phyloP scores from a whole-genome alignment of 2,888 invertebrate species.

The Nycteola revayana region DNA sequence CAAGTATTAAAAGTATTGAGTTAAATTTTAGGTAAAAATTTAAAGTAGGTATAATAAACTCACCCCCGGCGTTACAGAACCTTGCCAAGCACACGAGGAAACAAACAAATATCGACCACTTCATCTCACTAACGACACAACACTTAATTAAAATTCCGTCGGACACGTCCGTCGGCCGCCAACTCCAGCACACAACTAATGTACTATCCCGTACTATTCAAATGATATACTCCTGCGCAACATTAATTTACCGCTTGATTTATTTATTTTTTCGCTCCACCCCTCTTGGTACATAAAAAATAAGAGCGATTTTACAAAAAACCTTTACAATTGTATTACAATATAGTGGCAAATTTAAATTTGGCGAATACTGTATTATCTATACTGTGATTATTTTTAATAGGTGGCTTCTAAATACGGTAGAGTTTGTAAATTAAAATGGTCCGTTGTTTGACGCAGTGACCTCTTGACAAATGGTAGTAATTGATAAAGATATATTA shows the following conservation, averaged over 20 bases:
- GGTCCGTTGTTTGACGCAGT: constrained; percentile 30
- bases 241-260: constrained; percentile 43
- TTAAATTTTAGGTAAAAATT: too few species aligned
- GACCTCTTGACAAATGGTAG: constrained; percentile 34
- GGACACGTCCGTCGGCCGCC: constrained; percentile 46
- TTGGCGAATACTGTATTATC: constrained; percentile 26
- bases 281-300: constrained; percentile 13
- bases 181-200: constrained; percentile 56
- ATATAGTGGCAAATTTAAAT: constrained; percentile 20
- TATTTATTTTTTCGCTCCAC: constrained; percentile 35
- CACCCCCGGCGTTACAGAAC: constrained; percentile 55
- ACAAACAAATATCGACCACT: constrained; percentile 59
- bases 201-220: constrained; percentile 44
- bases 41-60: constrained; percentile 33
- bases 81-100: constrained; percentile 55
- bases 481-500: constrained; percentile 14
- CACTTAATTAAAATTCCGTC: constrained; percentile 42
- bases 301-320: constrained; percentile 23
- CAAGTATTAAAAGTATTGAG: too few species aligned
- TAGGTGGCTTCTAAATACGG: constrained; percentile 36
- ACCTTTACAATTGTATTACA: constrained; percentile 5
- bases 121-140: constrained; percentile 67
- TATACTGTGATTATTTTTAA: constrained; percentile 42
- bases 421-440: constrained; percentile 35
- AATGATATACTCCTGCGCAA: constrained; percentile 56